Percentiles rank a stretch among this genome's conserved stretches.
Conservation (phyloP, 2,797 vertebrate genomes). For the Telmatherina bonti region DNA sequence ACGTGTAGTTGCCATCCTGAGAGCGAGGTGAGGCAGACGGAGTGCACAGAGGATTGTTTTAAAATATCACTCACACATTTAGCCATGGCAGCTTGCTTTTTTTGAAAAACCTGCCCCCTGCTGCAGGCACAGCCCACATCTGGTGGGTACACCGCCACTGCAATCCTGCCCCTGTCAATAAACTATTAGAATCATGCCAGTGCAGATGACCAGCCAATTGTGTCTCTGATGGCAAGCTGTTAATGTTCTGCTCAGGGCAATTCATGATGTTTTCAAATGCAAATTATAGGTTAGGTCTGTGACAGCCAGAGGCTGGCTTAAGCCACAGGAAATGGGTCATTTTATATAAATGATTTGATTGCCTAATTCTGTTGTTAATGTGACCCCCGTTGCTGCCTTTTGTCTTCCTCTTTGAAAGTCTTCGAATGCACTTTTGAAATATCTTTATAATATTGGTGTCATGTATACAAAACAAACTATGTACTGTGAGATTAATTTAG, state of each 20-base stretch:
- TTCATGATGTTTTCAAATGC: constrained; percentile 70
- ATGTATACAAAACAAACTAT: not conserved
- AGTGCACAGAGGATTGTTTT: constrained; percentile 60
- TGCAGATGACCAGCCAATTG: constrained; percentile 60
- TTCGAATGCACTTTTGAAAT: constrained; percentile 27
- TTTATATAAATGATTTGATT: constrained; percentile 63
- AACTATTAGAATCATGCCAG: constrained; percentile 65
- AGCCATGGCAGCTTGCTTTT: constrained; percentile 63
- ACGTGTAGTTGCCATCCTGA: constrained; percentile 33
- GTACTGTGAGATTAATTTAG: constrained; percentile 34
- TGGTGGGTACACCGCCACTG: constrained; percentile 51
- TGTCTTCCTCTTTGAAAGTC: constrained; percentile 24
- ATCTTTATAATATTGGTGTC: not conserved
- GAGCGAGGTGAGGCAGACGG: constrained; percentile 44
- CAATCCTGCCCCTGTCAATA: constrained; percentile 68
- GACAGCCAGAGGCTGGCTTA: constrained; percentile 60
- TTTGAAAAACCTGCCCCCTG: constrained; percentile 39
- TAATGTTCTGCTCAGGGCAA: constrained; percentile 63
- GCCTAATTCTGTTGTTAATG: constrained; percentile 46
- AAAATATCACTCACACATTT: constrained; percentile 67
- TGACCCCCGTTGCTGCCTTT: constrained; percentile 13
- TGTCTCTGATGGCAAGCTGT: constrained; percentile 63
- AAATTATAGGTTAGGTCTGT: constrained; percentile 73
- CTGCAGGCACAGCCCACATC: constrained; percentile 35
- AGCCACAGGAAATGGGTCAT: constrained; percentile 65